phyloP scores from a whole-genome alignment of 2,888 invertebrate genomes.

The Drosophila emarginata region DNA sequence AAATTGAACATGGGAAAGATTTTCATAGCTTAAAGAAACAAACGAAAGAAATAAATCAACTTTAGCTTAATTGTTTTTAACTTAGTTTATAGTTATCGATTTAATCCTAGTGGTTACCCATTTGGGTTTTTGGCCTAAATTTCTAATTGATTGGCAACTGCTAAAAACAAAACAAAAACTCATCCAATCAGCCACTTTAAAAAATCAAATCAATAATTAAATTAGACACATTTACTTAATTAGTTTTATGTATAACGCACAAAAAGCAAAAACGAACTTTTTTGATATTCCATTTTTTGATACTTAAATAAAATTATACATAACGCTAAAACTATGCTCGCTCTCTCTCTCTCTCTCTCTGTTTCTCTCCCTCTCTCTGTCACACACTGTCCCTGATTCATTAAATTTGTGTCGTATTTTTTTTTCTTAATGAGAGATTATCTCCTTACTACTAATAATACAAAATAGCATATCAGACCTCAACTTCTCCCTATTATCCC shows the following conservation, averaged over 20 bases:
- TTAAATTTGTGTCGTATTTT: background rate
- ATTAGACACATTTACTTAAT: constrained; percentile 39
- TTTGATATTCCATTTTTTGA: constrained; percentile 67
- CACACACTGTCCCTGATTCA: constrained; percentile 1
- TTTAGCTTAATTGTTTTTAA: constrained; percentile 47
- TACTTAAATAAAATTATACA: constrained; percentile 71
- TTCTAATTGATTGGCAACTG: constrained; percentile 54
- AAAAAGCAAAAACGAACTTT: constrained; percentile 41
- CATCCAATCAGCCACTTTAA: constrained; percentile 59
- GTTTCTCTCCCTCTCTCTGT: constrained; percentile 2
- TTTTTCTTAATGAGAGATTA: background rate
- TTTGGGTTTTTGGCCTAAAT: constrained; percentile 49
- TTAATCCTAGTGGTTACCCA: constrained; percentile 63
- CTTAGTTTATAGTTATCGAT: constrained; percentile 50
- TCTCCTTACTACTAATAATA: constrained; percentile 23
- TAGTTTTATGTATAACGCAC: constrained; percentile 35
- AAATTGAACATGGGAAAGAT: constrained; percentile 58
- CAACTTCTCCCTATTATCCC: background rate
- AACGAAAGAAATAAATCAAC: constrained; percentile 9
- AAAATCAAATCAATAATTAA: constrained; percentile 24
- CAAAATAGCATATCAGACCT: background rate
- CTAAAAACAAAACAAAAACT: constrained; percentile 31
- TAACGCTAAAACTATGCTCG: constrained; percentile 47
- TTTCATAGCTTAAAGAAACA: constrained; percentile 52
- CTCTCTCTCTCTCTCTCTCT: constrained; percentile 20